Evolutionary conservation across 2,113 vertebrate species (phyloP).

Genomic region (Solea senegalensis): DNA sequence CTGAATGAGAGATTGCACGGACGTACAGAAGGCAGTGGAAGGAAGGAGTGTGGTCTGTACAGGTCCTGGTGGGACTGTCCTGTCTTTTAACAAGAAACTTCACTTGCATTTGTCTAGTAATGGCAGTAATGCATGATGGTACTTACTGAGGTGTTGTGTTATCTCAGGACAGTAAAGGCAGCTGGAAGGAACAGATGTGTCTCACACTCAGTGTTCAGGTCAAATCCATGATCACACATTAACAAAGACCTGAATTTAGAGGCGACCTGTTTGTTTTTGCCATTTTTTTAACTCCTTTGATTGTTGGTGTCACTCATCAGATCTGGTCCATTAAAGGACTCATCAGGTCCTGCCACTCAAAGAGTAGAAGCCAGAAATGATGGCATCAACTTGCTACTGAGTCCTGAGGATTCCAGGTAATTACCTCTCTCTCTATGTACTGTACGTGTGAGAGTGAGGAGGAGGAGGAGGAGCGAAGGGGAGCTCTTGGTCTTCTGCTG

Average conservation of each 20-base stretch:
- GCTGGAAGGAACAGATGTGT: conserved; percentile 25
- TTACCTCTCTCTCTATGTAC: no score
- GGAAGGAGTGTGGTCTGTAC: neutral
- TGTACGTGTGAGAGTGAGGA: no score
- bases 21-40: neutral
- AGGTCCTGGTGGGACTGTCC: neutral
- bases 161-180: conserved; percentile 36
- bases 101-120: neutral
- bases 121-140: neutral
- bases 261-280: neutral
- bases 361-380: neutral
- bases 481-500: no score
- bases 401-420: no score
- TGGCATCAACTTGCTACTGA: no score
- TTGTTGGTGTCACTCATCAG: neutral
- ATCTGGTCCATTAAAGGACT: neutral
- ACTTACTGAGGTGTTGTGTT: conserved; percentile 18
- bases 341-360: neutral
- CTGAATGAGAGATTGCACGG: neutral
- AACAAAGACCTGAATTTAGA: conserved; percentile 9
- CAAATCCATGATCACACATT: neutral
- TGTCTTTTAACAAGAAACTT: neutral
- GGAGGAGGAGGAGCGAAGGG: no score
- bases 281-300: conserved; percentile 16
- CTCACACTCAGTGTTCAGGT: neutral